phyloP scores from a whole-genome alignment of 2,888 invertebrate genomes.

The Agonopterix heracliana region DNA sequence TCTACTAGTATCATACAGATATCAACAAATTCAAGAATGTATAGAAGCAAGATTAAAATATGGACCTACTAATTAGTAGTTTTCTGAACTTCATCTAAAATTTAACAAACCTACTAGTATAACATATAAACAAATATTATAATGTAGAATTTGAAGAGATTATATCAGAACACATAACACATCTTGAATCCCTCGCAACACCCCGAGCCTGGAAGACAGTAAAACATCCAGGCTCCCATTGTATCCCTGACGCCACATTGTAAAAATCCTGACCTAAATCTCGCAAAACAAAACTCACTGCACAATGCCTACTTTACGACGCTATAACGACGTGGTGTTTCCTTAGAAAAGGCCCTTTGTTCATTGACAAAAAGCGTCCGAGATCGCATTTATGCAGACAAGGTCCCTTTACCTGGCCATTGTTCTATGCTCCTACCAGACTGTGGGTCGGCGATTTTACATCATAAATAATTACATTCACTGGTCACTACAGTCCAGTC shows the following conservation, averaged over 20 bases:
- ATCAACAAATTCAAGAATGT: no score
- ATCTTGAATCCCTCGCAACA: conserved; percentile 18
- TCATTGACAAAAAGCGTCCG: conserved; percentile 69
- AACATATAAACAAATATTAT: no score
- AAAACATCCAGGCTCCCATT: conserved; percentile 51
- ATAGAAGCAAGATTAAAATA: no score
- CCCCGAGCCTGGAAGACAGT: conserved; percentile 33
- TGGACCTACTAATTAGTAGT: no score
- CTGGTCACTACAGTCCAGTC: conserved; percentile 56
- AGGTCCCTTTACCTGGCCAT: conserved; percentile 67
- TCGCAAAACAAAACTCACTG: conserved; percentile 67
- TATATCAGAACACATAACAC: not conserved
- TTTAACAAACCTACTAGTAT: no score
- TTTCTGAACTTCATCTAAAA: no score
- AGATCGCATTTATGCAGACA: conserved; percentile 68
- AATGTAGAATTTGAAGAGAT: no score
- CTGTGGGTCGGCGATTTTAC: conserved; percentile 62
- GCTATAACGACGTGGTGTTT: conserved; percentile 74
- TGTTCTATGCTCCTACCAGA: conserved; percentile 66
- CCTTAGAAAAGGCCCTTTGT: conserved; percentile 72
- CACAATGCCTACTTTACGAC: conserved; percentile 72
- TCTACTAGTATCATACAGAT: no score
- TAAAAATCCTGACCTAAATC: conserved; percentile 73
- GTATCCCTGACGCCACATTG: conserved; percentile 64
- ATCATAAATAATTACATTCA: conserved; percentile 70